Conservation (phyloP, 2,888 invertebrate species). For the Drosophila cognata region DNA sequence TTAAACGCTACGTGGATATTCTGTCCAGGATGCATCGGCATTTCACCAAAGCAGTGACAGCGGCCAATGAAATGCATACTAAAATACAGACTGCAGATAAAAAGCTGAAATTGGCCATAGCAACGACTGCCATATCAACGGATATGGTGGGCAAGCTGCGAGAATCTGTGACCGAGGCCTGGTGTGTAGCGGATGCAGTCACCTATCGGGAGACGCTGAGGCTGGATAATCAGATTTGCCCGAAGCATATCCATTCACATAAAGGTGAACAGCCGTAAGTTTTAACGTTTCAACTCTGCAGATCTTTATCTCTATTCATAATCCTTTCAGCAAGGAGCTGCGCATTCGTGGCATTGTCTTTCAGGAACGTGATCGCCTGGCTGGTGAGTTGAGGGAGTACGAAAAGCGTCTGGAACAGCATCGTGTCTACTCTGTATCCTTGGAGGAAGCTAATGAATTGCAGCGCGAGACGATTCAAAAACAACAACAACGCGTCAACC, state of each 20-base stretch:
- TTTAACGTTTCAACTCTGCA: neutral
- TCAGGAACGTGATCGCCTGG: slow-evolving; percentile 83
- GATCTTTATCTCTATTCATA: neutral
- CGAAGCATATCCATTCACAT: neutral
- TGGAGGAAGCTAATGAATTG: slow-evolving; percentile 60
- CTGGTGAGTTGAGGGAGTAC: slow-evolving; percentile 78
- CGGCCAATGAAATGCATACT: slow-evolving; percentile 43
- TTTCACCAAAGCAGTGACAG: slow-evolving; percentile 65
- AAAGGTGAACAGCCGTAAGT: slow-evolving; percentile 3
- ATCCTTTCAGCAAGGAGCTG: slow-evolving; percentile 20
- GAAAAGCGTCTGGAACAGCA: slow-evolving; percentile 79
- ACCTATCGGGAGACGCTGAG: slow-evolving; percentile 23
- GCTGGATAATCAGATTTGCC: neutral
- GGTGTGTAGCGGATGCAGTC: slow-evolving; percentile 51
- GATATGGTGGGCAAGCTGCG: slow-evolving; percentile 71
- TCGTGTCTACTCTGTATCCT: slow-evolving; percentile 74
- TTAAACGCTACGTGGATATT: slow-evolving; percentile 75
- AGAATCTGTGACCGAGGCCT: slow-evolving; percentile 59
- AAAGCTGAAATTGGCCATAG: slow-evolving; percentile 75
- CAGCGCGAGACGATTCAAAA: slow-evolving; percentile 54
- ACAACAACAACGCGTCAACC: slow-evolving; percentile 47
- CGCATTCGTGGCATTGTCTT: slow-evolving; percentile 44
- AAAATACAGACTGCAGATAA: slow-evolving; percentile 70
- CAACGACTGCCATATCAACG: slow-evolving; percentile 73
- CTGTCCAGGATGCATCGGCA: slow-evolving; percentile 69